phyloP scores from a whole-genome alignment of 2,888 invertebrate species.

The Fragum fragum region DNA sequence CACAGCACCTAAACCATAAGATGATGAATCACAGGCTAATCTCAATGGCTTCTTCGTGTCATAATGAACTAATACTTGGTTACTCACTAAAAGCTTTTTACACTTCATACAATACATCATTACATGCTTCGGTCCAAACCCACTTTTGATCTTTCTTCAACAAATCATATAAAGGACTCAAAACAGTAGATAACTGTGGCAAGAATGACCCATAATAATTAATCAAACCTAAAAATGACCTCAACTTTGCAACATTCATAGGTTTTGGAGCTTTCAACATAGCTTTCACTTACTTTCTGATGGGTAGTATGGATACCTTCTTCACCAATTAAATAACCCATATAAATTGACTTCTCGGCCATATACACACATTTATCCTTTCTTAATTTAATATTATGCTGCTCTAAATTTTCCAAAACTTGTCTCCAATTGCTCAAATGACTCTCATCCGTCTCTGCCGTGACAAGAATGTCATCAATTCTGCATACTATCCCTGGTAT shows the following conservation, averaged over 20 bases:
- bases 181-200: constrained; percentile 43
- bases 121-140: constrained; percentile 17
- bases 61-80: constrained; percentile 54
- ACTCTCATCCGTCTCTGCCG: constrained; percentile 32
- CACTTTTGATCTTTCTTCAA: constrained; percentile 29
- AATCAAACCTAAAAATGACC: constrained; percentile 52
- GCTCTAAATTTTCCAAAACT: constrained; percentile 39
- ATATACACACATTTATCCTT: constrained; percentile 35
- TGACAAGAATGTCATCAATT: constrained; percentile 53
- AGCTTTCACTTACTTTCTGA: constrained; percentile 37
- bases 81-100: constrained; percentile 31
- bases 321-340: constrained; percentile 52
- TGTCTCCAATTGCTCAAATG: constrained; percentile 40
- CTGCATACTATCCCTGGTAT: constrained; percentile 31
- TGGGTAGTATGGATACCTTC: constrained; percentile 45
- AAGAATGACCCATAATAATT: constrained; percentile 55
- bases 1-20: constrained; percentile 70
- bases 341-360: constrained; percentile 41
- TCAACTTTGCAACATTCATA: constrained; percentile 46
- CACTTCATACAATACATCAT: constrained; percentile 26
- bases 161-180: constrained; percentile 35
- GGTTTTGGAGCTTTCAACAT: constrained; percentile 43
- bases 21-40: constrained; percentile 67
- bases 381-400: constrained; percentile 42
- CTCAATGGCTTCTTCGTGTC: constrained; percentile 49